Base-by-base conservation (phyloP, 2,113 vertebrate species). In the Gymnogyps californianus region DNA sequence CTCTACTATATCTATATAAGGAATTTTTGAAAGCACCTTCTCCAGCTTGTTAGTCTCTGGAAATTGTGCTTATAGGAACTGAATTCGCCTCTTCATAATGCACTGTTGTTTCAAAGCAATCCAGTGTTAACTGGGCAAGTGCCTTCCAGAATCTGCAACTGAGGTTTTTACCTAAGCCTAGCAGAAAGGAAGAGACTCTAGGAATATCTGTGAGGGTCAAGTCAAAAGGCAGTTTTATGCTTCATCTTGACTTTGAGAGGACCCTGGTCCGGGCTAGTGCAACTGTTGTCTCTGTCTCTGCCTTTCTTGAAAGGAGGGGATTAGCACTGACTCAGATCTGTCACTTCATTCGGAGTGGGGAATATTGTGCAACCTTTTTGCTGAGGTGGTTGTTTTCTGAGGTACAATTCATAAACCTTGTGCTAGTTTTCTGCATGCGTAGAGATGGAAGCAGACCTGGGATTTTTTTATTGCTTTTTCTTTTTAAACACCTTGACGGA, bases 351-450 rank as follows among this genome's bases (percentile, higher is more conserved):
- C 65, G 59, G 22, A 62, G 28, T 4, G 10, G 34, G 32, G 25
- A 46, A 61, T 72, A 32, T 2, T 61, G 19, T 28, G 31, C 32
- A 44, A 2, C 8, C 1, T 54, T 84, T 67, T 18, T 61, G 20
- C 57, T 84, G 62, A 72, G 28, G 19, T 29, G 38, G 13, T 59
- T 34, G 6, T 40, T 79, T 78, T 62, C 66, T 28, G 42, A 69
- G 38, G 16, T 10, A 15, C 7, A 3, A 6, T 77, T 69, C 24
- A 20, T 42, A 71, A 61, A 28, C 59, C 14, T 31, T n/a, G 13
- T 1, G 3, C 6, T 78, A 49, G 38, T 70, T 74, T 21, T 75
- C 9, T 5, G 26, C 0, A 0, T 15, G 36, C 11, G 15, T 61
- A 49, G 40, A 49, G 49, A 64, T 44, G 17, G 44, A 69, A 42